These are phyloP conservation scores for Dryobotodes eremita DNA, from an alignment of 2,888 invertebrate genomes.

Conservation along the genomic window DNA sequence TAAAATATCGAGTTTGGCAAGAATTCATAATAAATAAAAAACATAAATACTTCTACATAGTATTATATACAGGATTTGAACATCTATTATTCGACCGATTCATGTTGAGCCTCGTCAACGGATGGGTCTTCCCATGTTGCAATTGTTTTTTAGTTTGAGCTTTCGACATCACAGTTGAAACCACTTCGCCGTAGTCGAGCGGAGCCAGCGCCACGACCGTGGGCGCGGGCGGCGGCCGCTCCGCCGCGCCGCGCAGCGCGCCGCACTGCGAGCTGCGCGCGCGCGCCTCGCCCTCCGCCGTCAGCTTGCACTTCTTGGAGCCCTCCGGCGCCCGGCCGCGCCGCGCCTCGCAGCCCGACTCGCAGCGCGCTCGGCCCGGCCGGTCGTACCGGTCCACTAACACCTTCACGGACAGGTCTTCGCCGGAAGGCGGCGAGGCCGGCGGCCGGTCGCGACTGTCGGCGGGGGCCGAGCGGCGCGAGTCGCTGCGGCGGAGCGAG, in stretches of 20 bases:
- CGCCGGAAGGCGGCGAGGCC: conserved; percentile 93
- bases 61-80: conserved; percentile 96
- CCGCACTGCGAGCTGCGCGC: conserved; percentile 75
- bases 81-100: conserved; percentile 93
- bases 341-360: conserved; percentile 71
- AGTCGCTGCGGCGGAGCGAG: conserved; percentile 68
- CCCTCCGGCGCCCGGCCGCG: conserved; percentile 63
- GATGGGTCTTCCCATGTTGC: conserved; percentile 98
- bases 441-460: conserved; percentile 82
- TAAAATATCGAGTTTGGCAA: conserved; percentile 91
- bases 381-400: conserved; percentile 94
- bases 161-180: conserved; percentile 93
- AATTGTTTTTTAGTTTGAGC: conserved; percentile 95
- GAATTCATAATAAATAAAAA: conserved; percentile 90
- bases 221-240: conserved; percentile 84
- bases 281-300: conserved; percentile 68
- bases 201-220: conserved; percentile 83
- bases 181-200: conserved; percentile 90
- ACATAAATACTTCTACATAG: conserved; percentile 93
- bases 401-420: conserved; percentile 93
- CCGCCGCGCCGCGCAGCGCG: conserved; percentile 75
- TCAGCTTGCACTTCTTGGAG: conserved; percentile 66
- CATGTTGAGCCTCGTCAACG: conserved; percentile 96
- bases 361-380: conserved; percentile 74
- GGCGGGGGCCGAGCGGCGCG: conserved; percentile 68